These are phyloP conservation scores for Hedya salicella DNA, from an alignment of 2,888 invertebrate genomes.

Conservation along the genomic window DNA sequence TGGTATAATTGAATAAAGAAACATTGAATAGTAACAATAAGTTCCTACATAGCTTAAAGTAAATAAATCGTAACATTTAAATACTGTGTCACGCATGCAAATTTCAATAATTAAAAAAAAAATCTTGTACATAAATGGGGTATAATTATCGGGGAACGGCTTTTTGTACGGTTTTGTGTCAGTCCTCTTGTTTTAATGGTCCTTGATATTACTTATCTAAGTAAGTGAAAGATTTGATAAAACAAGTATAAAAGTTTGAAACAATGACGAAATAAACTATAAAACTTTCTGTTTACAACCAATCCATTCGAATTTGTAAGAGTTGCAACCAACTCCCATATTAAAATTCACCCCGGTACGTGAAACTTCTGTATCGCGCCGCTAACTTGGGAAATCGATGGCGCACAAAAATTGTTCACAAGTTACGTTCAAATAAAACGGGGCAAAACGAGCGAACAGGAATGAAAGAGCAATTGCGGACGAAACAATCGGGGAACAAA, in stretches of 20 bases:
- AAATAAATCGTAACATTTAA: too few species aligned
- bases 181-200: too few species aligned
- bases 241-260: neutral
- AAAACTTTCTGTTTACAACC: constrained; percentile 18
- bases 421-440: constrained; percentile 36
- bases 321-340: constrained; percentile 15
- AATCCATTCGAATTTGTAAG: constrained; percentile 14
- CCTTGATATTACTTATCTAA: too few species aligned
- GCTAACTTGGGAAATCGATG: constrained; percentile 36
- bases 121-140: too few species aligned
- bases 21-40: too few species aligned
- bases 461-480: constrained; percentile 43
- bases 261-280: constrained; percentile 1
- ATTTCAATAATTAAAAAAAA: too few species aligned
- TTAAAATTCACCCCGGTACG: constrained; percentile 29
- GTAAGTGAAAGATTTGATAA: neutral
- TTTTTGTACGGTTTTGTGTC: too few species aligned
- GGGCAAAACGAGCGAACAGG: constrained; percentile 27
- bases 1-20: too few species aligned
- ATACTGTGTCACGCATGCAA: too few species aligned
- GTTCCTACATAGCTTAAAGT: too few species aligned
- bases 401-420: constrained; percentile 29
- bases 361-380: constrained; percentile 32
- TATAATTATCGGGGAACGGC: too few species aligned
- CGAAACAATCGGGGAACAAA: constrained; percentile 34